phyloP scores from a whole-genome alignment of 2,888 invertebrate species.

The Corbicula japonica region DNA sequence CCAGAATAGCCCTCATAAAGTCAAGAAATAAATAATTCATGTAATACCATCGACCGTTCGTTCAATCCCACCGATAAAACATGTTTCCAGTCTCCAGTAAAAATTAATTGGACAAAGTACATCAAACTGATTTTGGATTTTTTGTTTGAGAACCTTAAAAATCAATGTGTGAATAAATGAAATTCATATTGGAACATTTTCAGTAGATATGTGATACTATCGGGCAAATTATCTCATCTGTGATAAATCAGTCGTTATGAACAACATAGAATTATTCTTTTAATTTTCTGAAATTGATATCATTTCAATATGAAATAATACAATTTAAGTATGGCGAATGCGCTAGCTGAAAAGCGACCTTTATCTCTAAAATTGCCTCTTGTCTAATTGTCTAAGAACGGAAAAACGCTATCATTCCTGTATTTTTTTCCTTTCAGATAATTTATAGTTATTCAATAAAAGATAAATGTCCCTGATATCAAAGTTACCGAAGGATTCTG shows the following conservation, averaged over 20 bases:
- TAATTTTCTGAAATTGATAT: constrained; percentile 57
- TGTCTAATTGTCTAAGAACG: constrained; percentile 34
- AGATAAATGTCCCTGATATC: constrained; percentile 13
- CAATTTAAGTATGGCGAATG: constrained; percentile 53
- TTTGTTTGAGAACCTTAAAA: constrained; percentile 26
- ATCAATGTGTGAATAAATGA: constrained; percentile 34
- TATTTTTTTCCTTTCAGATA: constrained; percentile 41
- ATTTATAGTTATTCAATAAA: constrained; percentile 65
- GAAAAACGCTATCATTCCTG: constrained; percentile 52
- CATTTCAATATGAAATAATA: constrained; percentile 59
- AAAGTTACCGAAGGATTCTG: neutral
- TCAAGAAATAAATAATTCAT: no score
- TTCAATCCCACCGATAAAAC: no score
- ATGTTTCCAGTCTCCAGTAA: no score
- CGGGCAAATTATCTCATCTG: constrained; percentile 13
- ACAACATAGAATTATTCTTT: constrained; percentile 29
- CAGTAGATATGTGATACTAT: constrained; percentile 40
- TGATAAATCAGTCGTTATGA: constrained; percentile 31
- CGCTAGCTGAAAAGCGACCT: constrained; percentile 41
- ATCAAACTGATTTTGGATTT: constrained; percentile 5
- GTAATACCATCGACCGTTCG: no score
- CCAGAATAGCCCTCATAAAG: no score
- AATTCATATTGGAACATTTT: constrained; percentile 32
- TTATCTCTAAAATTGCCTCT: constrained; percentile 17
- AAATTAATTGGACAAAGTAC: constrained; percentile 22